A percentile compares a stretch with the other conserved stretches of the same genome.
Evolutionary conservation across 2,888 invertebrate genomes (phyloP).

Genomic region (Torymus aiolomorphi): DNA sequence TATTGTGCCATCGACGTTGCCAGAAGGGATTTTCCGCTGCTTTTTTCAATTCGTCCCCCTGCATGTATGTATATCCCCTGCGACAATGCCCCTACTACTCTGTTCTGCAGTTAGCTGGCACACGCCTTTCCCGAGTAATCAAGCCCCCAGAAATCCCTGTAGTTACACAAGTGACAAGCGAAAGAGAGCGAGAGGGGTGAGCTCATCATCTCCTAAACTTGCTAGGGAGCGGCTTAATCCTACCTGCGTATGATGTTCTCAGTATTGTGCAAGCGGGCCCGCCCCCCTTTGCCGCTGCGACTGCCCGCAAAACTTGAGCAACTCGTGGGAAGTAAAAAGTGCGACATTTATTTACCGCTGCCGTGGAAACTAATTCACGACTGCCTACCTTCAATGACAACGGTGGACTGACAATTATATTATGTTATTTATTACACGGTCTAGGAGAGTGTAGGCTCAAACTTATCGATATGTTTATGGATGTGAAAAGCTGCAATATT

Average conservation of each 20-base stretch:
- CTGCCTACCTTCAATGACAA: no score
- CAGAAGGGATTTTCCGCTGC: constrained; percentile 72
- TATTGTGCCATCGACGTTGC: constrained; percentile 74
- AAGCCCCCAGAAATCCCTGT: constrained; percentile 57
- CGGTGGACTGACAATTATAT: no score
- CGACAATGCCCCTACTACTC: constrained; percentile 74
- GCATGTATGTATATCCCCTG: constrained; percentile 1
- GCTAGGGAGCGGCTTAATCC: constrained; percentile 73
- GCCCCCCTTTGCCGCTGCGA: no score
- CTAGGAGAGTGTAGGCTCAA: no score
- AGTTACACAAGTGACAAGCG: constrained; percentile 52
- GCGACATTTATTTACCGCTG: no score
- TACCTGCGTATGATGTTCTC: constrained; percentile 75
- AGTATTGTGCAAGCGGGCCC: constrained; percentile 56
- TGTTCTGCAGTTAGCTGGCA: constrained; percentile 73
- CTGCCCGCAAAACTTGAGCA: no score
- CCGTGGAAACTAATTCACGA: no score
- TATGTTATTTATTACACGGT: no score
- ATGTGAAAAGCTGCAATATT: no score
- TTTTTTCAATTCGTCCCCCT: constrained; percentile 49
- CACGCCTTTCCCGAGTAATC: constrained; percentile 56
- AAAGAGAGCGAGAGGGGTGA: constrained; percentile 64
- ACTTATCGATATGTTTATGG: no score
- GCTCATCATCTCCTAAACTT: constrained; percentile 67
- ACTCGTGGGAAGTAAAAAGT: no score